Evolutionary conservation across 1,140 invertebrate genomes (phyloP), one percentile per base, ranked within the genome.

Genomic region (Pseudobourletiella spinata): DNA sequence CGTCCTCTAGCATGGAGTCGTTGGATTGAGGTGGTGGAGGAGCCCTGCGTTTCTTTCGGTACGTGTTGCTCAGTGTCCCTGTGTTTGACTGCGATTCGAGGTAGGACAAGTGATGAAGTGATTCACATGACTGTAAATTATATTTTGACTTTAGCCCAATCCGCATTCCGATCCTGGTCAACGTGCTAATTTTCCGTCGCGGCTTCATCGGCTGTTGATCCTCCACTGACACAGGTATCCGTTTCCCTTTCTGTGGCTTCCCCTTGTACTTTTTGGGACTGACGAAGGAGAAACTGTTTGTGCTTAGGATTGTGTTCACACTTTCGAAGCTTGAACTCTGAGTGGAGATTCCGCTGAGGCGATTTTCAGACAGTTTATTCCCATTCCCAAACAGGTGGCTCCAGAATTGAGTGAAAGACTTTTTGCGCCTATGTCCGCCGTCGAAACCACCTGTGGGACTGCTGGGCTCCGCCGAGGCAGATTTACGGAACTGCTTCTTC

Each of bases 81-180:
- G 57, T 50, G 30, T 11, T 42, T 15, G 52, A 55, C 25, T 14
- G 2, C 25, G 6, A 22, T 11, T 29, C 25, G 20, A 35, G 20
- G 4, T 50, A 24, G 4, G 6, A 20, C 20, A 61, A 52, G 39
- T 62, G 35, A 30, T 68, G 63, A 8, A 69, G 30, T 6, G 62
- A 64, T 30, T 69, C 68, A 50, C 68, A 69, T 11, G 68, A 69
- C 25, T 69, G 68, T 51, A 69, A 59, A 57, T 69, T 69, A 46
- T 69, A 69, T 57, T 69, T 69, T 32, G 43, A 59, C 44, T 69
- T 69, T 15, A 69, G 51, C 26, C 68, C 68, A 3, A 69, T 66
- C 58, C 60, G 58, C 18, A 61, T 59, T 4, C 68, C 68, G 4
- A 69, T 22, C 20, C 59, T 57, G 39, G 56, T 55, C n/a, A 69